Conservation (phyloP, 2,888 invertebrate species). For the Caenorhabditis drosophilae region DNA sequence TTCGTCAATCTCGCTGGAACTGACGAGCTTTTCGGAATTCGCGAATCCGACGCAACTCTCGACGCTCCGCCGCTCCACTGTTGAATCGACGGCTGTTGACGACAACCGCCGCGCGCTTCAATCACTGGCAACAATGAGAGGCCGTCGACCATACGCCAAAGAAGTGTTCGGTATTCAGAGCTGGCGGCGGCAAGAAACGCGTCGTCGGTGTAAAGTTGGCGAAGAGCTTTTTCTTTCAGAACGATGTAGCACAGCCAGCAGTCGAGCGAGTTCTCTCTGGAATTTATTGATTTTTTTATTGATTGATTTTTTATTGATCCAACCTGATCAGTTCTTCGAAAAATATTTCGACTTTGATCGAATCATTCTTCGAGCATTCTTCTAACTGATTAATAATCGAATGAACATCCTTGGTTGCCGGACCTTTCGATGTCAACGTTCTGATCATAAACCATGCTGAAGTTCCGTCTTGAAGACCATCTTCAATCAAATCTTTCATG, state of each 20-base stretch:
- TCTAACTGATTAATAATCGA: slow-evolving; percentile 58
- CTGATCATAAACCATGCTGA: slow-evolving; percentile 58
- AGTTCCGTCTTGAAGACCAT: slow-evolving; percentile 80
- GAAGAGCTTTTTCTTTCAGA: slow-evolving; percentile 78
- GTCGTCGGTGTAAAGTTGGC: slow-evolving; percentile 80
- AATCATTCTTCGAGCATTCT: slow-evolving; percentile 57
- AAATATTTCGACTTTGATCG: slow-evolving; percentile 59
- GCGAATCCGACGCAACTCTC: slow-evolving; percentile 59
- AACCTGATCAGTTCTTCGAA: slow-evolving; percentile 61
- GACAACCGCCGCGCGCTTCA: slow-evolving; percentile 1
- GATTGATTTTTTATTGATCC: background rate
- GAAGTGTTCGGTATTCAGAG: slow-evolving; percentile 74
- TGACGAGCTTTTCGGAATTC: slow-evolving; percentile 67
- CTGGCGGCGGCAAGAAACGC: slow-evolving; percentile 78
- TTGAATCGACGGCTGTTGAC: slow-evolving; percentile 51
- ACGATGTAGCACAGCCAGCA: slow-evolving; percentile 87
- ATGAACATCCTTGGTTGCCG: slow-evolving; percentile 60
- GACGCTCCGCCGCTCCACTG: slow-evolving; percentile 45
- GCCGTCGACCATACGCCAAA: slow-evolving; percentile 80
- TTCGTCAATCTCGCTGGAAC: slow-evolving; percentile 60
- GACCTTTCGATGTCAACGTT: slow-evolving; percentile 60
- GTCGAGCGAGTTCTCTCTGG: slow-evolving; percentile 72
- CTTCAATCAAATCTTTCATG: slow-evolving; percentile 82
- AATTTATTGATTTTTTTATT: background rate
- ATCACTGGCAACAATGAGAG: slow-evolving; percentile 78